Conservation (phyloP, 2,797 vertebrate species). For the Pseudomugil gertrudae region DNA sequence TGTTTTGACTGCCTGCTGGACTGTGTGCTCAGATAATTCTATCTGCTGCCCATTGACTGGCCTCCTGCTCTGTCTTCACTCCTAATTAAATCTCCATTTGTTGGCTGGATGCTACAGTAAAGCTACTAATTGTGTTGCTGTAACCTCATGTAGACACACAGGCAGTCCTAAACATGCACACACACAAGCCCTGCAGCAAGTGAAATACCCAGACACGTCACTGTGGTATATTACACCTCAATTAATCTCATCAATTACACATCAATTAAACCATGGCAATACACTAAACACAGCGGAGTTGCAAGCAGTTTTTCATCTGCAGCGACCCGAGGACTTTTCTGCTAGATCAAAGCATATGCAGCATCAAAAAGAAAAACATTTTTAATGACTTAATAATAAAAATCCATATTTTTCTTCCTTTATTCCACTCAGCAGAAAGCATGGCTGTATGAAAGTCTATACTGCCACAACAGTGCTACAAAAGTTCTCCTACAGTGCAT, state of each 20-base stretch:
- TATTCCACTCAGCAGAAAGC: constrained; percentile 20
- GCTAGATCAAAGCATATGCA: constrained; percentile 59
- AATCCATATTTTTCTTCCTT: constrained; percentile 42
- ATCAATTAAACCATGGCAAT: constrained; percentile 80
- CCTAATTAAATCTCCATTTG: constrained; percentile 86
- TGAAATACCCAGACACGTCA: constrained; percentile 65
- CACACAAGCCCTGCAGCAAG: constrained; percentile 34
- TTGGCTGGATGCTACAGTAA: constrained; percentile 77
- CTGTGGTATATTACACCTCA: constrained; percentile 81
- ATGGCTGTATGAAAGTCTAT: constrained; percentile 22
- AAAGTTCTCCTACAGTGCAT: constrained; percentile 13
- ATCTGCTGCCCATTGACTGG: constrained; percentile 82
- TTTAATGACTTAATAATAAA: constrained; percentile 37
- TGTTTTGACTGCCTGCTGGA: constrained; percentile 59
- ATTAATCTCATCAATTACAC: constrained; percentile 85
- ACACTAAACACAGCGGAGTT: constrained; percentile 65
- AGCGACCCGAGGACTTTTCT: constrained; percentile 55
- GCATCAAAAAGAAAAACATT: constrained; percentile 50
- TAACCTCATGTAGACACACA: constrained; percentile 66
- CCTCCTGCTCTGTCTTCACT: constrained; percentile 78
- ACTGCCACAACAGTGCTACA: constrained; percentile 31
- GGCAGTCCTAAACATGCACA: constrained; percentile 34
- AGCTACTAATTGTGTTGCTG: constrained; percentile 80
- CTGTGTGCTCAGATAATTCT: constrained; percentile 82
- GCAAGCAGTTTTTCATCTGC: constrained; percentile 43